Evolutionary conservation across 2,113 vertebrate genomes (phyloP), one percentile per base, ranked within the genome.

Genomic region (Abramis brama): DNA sequence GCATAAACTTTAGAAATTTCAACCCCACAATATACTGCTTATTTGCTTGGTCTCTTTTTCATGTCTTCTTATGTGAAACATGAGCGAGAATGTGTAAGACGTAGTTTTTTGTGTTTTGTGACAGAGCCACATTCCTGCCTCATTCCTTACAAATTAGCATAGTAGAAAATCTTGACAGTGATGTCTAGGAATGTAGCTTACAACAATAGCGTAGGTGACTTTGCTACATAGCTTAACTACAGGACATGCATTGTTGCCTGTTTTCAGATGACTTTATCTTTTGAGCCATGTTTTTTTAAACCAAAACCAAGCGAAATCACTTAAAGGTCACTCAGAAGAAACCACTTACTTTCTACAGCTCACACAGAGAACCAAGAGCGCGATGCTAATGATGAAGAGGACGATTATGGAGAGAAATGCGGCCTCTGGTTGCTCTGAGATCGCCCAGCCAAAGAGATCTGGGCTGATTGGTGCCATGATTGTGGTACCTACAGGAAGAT

Each of bases 311-410:
- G 0, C 7, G 19, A 43, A 33, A 19, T 33, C 23, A 43, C 52
- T 11, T 5, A 47, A 43, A 9, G 43, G 25, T 36, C 70, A 60
- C 19, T 7, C 17, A n/a, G 68, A 11, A n/a, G 68, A 19, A 39
- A 50, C 4, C 4, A 84, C 92, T 89, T 39, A 95, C 94, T 91
- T 94, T 71, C 21, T 68, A 70, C 94, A 95, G 73, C 89, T 78
- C 13, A 87, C 90, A 88, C 94, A 95, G 33, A 95, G 89, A 57
- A 88, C 59, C 0, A 90, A 86, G 86, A 94, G 87, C 50, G 92
- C 87, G 85, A 95, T 79, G 84, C 90, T 82, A 66, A 93, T 86
- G 82, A 94, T 30, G 68, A 94, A 15, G 89, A 94, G 86, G 80
- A 93, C 2, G 80, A 92, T 4, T 78, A 91, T 3, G 19, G 90